Base-by-base conservation (phyloP, 53 echinoderm and acorn worm genomes). In the Echinometra lucunter region DNA sequence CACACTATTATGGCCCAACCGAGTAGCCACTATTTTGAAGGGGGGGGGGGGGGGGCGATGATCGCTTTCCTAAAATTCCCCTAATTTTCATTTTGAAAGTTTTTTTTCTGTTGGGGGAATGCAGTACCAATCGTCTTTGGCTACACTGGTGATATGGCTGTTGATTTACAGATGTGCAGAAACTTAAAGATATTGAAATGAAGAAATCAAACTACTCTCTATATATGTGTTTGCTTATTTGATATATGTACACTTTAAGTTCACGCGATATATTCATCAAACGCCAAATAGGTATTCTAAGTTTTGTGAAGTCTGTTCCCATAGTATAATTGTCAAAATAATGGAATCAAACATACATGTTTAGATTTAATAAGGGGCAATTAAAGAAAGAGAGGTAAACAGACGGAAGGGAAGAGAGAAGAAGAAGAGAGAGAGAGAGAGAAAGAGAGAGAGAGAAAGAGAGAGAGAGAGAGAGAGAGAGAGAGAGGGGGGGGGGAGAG, bases 381-480 rank as follows among this genome's bases (percentile, higher is more conserved):
- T 5, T 28, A 69, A 6, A 45, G 57, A 55, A 37, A 45, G 30
- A 15, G 30, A 45, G 18, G 38, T 21, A 37, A 58, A 60, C 8
- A 16, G 60, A 89, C 7, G 37, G 1, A n/a, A n/a, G n/a, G n/a
- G n/a, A n/a, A 47, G 45, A 55, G 57, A 25, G 57, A 89, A 47
- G 57, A 55, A 89, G 89, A 80, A n/a, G 21, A 21, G 66, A 66
- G 16, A 66, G 19, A 66, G 16, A 66, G 45, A 37, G 45, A 47
- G 27, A 40, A 1, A 23, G 21, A 44, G 1, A 27, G 17, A 34
- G 89, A 60, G 1, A n/a, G 37, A 57, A 11, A n/a, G 18, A 32
- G 38, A 35, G 60, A 89, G 37, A 32, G 90, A 89, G 90, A 82
- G 44, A 82, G 82, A 82, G 82, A 89, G 53, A 58, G 25, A 58